Percentiles rank a stretch among this genome's conserved stretches.
Evolutionary conservation across 1,140 invertebrate species (phyloP).

Genomic region (Scylla paramamosain): DNA sequence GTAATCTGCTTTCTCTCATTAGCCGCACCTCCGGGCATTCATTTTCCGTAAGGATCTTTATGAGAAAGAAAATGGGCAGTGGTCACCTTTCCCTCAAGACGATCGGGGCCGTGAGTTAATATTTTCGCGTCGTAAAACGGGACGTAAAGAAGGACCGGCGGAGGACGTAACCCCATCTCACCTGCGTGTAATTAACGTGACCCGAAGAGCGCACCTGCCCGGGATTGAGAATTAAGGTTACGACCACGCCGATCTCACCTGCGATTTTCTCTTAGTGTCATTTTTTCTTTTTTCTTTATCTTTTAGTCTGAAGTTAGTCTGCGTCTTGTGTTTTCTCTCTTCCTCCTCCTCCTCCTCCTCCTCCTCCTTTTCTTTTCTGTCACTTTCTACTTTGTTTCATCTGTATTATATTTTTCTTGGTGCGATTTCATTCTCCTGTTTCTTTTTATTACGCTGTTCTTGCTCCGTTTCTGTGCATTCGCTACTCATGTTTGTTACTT

Average conservation of each 20-base stretch:
- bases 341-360: too few relatives aligned
- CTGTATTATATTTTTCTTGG: too few relatives aligned
- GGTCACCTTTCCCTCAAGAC: not conserved
- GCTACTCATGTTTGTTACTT: too few relatives aligned
- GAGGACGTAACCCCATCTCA: not conserved
- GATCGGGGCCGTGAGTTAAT: not conserved
- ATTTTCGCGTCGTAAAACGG: not conserved
- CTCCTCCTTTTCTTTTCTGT: too few relatives aligned
- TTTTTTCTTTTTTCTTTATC: too few relatives aligned
- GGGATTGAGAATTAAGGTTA: not conserved
- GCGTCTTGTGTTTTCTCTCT: not conserved
- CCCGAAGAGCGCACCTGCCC: not conserved
- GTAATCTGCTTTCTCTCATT: constrained; percentile 22
- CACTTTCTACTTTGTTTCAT: too few relatives aligned
- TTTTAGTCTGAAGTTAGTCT: not conserved
- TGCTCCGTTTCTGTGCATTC: too few relatives aligned
- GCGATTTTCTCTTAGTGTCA: not conserved
- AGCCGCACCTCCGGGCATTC: not conserved
- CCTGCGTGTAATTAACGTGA: constrained; percentile 1
- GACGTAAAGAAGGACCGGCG: not conserved
- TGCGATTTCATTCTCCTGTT: too few relatives aligned
- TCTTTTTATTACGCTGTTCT: too few relatives aligned
- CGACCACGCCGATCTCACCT: not conserved
- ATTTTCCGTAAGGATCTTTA: not conserved
- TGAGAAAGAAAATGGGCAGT: constrained; percentile 1